These are phyloP conservation scores for Holothuria scabra DNA, from an alignment of 53 echinoderm and acorn worm species.

Conservation along the genomic window DNA sequence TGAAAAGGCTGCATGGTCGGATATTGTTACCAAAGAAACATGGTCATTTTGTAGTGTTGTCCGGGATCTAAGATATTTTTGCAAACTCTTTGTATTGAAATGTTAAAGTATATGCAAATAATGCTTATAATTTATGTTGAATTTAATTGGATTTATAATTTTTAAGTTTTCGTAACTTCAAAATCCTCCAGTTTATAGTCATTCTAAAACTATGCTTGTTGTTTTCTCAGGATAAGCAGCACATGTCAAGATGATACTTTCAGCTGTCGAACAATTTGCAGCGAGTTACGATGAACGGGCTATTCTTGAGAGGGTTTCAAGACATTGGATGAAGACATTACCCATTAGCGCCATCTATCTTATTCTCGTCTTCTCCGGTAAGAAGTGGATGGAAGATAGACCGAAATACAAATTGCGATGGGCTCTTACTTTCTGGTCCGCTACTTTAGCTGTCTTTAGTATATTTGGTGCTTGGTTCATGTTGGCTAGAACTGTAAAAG, in stretches of 20 bases:
- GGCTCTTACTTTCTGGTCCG: constrained; percentile 78
- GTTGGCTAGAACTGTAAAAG: constrained; percentile 38
- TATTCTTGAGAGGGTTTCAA: constrained; percentile 59
- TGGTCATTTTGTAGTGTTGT: too few relatives aligned
- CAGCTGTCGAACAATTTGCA: constrained; percentile 12
- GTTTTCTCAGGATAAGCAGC: too few relatives aligned
- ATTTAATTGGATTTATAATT: too few relatives aligned
- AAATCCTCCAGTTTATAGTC: too few relatives aligned
- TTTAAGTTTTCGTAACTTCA: too few relatives aligned
- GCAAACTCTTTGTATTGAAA: too few relatives aligned
- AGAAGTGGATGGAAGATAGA: constrained; percentile 72
- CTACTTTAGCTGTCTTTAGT: constrained; percentile 76
- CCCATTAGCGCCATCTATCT: constrained; percentile 73
- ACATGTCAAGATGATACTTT: constrained; percentile 6
- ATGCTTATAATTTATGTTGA: too few relatives aligned
- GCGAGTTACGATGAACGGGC: constrained; percentile 23
- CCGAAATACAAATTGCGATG: constrained; percentile 69
- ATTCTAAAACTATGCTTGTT: too few relatives aligned
- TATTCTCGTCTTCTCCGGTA: constrained; percentile 74
- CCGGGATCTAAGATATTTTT: too few relatives aligned
- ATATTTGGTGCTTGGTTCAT: constrained; percentile 65
- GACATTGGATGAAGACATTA: constrained; percentile 72
- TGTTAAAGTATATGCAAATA: too few relatives aligned
- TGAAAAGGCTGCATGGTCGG: too few relatives aligned
- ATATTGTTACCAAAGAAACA: too few relatives aligned